Evolutionary conservation across 2,888 invertebrate species (phyloP), one percentile per base, ranked within the genome.

Genomic region (Lasioglossum lativentre): DNA sequence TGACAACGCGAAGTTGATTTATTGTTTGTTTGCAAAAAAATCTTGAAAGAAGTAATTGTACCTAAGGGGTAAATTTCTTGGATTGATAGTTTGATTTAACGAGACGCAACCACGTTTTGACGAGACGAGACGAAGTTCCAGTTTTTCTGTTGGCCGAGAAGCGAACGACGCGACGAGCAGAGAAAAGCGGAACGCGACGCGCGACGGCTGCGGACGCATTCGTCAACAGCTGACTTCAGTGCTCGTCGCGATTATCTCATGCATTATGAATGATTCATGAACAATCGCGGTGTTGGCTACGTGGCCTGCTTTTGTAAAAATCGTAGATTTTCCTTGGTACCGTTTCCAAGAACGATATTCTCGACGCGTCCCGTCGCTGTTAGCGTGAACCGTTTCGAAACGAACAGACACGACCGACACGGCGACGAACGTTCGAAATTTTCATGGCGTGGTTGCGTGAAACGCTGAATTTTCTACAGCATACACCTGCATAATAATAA

Each of bases 261-360:
- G 92, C 88, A 78, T 90, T 88, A 90, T 92, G 92, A 93, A 92
- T 92, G 92, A 92, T 93, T 92, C 92, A 93, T 92, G 91, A 90
- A 87, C 79, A 79, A 80, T 85, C 86, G 72, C 82, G 56, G 66
- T 70, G 78, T 59, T 56, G 83, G 38, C 87, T 91, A 91, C 91
- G 90, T 90, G 91, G 84, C 79, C 84, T 85, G 90, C 84, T 86
- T 91, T 88, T 86, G 85, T 86, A 89, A 90, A 90, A 89, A 86
- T 89, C 84, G 85, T 72, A 74, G 85, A 86, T 88, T 89, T 88
- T 86, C 85, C 81, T 83, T 82, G 84, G 76, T 83, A 85, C 84
- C 82, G 86, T 85, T 86, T 82, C 83, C 75, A 70, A 71, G 81
- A 81, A 81, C 70, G 79, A 77, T 85, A 86, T 89, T 86, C 85